Conservation (phyloP, 2,797 vertebrate species). For the Scyliorhinus canicula region DNA sequence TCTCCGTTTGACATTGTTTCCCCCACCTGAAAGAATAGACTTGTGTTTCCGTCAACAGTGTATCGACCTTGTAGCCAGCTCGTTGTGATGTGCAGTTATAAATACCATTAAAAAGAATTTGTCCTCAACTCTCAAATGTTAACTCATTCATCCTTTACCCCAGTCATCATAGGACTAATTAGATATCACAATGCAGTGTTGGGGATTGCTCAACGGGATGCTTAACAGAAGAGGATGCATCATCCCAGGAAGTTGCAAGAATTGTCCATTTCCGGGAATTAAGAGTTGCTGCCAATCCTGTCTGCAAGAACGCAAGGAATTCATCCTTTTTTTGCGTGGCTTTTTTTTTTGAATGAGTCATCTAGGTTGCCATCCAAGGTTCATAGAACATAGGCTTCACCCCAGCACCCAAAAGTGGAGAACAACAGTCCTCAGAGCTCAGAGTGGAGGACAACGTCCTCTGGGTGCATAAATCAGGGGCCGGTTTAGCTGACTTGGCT, state of each 20-base stretch:
- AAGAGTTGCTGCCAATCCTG: background rate
- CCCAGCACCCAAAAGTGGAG: background rate
- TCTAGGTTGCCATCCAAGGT: background rate
- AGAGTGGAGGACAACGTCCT: background rate
- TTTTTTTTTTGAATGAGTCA: background rate
- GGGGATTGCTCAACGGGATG: too few relatives aligned
- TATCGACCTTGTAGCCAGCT: background rate
- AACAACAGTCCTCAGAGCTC: background rate
- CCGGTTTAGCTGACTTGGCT: too few relatives aligned
- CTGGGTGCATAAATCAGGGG: background rate
- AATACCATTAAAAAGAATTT: constrained; percentile 12
- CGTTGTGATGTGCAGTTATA: background rate
- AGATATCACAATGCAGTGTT: background rate
- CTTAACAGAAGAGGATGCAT: background rate
- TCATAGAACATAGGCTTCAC: background rate
- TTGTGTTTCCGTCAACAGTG: constrained; percentile 27
- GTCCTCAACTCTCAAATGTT: background rate
- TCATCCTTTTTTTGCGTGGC: background rate
- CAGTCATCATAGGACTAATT: background rate
- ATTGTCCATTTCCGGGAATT: background rate
- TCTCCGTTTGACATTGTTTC: background rate
- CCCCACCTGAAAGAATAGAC: constrained; percentile 17
- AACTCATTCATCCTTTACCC: background rate
- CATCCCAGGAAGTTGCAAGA: too few relatives aligned
- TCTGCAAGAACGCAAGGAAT: background rate